phyloP scores from a whole-genome alignment of 2,797 vertebrate genomes.

The Hemibagrus guttatus region DNA sequence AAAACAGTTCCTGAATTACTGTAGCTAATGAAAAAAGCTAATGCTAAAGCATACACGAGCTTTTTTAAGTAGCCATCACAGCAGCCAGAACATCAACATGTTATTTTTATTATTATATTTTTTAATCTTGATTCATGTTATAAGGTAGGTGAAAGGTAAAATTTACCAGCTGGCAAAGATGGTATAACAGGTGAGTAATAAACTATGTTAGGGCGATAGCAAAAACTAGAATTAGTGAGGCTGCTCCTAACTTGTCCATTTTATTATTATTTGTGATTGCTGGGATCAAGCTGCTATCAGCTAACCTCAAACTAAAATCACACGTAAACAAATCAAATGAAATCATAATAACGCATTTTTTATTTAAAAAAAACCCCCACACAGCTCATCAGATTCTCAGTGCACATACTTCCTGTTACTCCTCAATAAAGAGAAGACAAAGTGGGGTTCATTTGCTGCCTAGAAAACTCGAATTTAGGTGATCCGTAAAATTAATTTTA shows the following conservation, averaged over 20 bases:
- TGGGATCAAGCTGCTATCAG: neutral
- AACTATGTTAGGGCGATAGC: neutral
- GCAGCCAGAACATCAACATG: neutral
- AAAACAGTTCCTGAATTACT: neutral
- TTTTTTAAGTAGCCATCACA: neutral
- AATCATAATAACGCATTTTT: neutral
- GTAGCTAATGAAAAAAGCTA: no score
- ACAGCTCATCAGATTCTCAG: neutral
- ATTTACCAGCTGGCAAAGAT: neutral
- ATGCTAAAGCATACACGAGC: neutral
- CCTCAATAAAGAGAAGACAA: neutral
- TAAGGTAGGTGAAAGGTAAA: neutral
- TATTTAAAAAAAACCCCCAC: neutral
- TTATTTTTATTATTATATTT: no score
- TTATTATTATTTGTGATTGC: neutral
- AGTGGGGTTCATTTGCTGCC: neutral
- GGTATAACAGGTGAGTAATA: neutral
- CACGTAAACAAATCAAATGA: neutral
- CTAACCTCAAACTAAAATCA: neutral
- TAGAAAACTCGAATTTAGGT: neutral
- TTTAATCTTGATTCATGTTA: neutral
- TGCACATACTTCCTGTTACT: neutral
- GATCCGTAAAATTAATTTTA: neutral
- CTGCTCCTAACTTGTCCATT: neutral
- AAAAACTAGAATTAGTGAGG: neutral